These are phyloP conservation scores for Aptenodytes forsteri DNA, from an alignment of 2,113 vertebrate species.

Conservation along the genomic window DNA sequence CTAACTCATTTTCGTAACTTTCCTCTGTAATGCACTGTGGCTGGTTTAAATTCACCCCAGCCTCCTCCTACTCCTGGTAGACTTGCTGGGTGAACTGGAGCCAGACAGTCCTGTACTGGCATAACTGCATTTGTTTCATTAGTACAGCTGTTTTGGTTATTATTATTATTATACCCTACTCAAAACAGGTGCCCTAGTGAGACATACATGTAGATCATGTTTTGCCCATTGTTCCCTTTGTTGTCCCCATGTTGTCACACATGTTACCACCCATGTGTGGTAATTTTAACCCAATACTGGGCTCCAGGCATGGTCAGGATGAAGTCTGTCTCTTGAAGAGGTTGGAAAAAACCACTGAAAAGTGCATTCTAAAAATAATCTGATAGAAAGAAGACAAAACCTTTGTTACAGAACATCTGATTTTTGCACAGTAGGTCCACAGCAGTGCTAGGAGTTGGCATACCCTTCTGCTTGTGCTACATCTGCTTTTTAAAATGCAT, in stretches of 20 bases:
- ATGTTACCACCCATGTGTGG: background rate
- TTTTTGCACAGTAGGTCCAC: background rate
- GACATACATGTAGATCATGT: background rate
- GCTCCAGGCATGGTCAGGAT: background rate
- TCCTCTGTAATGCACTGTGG: background rate
- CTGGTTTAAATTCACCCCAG: background rate
- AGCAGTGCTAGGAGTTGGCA: background rate
- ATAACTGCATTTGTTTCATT: conserved; percentile 1
- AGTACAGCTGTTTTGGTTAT: background rate
- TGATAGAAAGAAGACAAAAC: background rate
- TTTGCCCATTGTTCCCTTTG: conserved; percentile 5
- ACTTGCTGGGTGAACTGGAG: background rate
- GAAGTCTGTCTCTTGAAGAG: background rate
- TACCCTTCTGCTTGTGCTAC: background rate
- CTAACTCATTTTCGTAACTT: conserved; percentile 7
- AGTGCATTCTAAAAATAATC: background rate
- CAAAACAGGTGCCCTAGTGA: conserved; percentile 22
- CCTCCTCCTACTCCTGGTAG: background rate
- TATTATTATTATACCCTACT: background rate
- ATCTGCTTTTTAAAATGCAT: background rate
- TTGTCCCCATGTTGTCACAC: background rate
- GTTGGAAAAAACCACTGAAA: background rate
- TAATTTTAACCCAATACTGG: background rate
- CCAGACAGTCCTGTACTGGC: background rate
- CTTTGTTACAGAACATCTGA: background rate